Evolutionary conservation across 2,797 vertebrate genomes (phyloP), one percentile per base, ranked within the genome.

Genomic region (Acridotheres tristis): DNA sequence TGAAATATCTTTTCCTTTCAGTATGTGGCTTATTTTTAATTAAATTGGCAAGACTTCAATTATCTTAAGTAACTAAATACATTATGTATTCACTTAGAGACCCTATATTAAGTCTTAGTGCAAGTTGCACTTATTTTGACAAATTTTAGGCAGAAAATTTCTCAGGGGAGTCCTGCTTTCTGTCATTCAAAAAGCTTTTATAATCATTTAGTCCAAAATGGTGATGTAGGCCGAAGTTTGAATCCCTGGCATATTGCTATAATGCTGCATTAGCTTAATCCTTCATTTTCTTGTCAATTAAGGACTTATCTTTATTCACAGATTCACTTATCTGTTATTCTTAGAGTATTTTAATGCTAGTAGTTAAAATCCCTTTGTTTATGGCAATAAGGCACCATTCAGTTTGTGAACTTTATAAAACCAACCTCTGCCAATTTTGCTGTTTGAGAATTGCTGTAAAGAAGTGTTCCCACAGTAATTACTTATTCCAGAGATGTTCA

Each of bases 391-490:
- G 98, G 97, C 97, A 97, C 97, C 96, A 98, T 98, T 98, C 97
- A 98, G 97, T 98, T 97, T 97, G 96, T 97, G 98, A 97, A 98
- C 97, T 97, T 98, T 97, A 98, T 97, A 98, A 97, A 98, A 98
- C 96, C 97, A 98, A 96, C 97, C 97, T 98, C 98, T 98, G 98
- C 98, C 98, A 98, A 97, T 97, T 98, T 97, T 97, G 94, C 95
- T 97, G 97, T 98, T 98, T 98, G 98, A 98, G 98, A 98, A 98
- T 97, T 97, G 97, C 97, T 97, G 97, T 97, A 98, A 97, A 98
- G 97, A 97, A 98, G 97, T 98, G 98, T 98, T 98, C 98, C 98
- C 98, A 98, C 98, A 98, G 97, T 98, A 97, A 98, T 98, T 98
- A 98, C 98, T 97, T 97, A 98, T 98, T 98, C 98, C 95, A 97